Evolutionary conservation across 2,797 vertebrate species (phyloP).

Genomic region (Hozukius guyotensis): DNA sequence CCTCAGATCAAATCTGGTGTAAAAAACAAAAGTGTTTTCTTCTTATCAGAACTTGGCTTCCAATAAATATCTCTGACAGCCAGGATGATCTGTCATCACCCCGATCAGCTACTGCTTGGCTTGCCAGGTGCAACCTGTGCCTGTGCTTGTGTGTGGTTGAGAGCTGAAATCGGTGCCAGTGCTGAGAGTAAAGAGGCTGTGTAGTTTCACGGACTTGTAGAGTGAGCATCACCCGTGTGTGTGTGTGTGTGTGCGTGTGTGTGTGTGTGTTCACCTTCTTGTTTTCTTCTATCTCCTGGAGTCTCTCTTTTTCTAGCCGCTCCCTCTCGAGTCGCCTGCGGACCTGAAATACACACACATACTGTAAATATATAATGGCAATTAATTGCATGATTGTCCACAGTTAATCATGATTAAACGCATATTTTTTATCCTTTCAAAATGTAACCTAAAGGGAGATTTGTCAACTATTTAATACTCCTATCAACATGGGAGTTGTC

Average conservation of each 20-base stretch:
- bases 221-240: not conserved
- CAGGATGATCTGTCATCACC: not conserved
- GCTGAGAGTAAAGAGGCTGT: not conserved
- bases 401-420: too few relatives aligned
- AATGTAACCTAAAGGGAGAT: too few relatives aligned
- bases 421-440: too few relatives aligned
- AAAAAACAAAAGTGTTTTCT: not conserved
- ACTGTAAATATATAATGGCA: too few relatives aligned
- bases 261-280: slow-evolving; percentile 67
- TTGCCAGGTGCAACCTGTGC: not conserved
- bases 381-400: too few relatives aligned
- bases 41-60: not conserved
- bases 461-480: too few relatives aligned
- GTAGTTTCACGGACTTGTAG: slow-evolving; percentile 12
- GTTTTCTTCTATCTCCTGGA: slow-evolving; percentile 68
- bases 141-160: not conserved
- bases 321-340: slow-evolving; percentile 61
- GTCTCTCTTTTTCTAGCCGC: slow-evolving; percentile 67
- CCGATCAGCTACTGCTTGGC: not conserved
- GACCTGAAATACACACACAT: slow-evolving; percentile 50
- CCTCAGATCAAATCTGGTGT: not conserved
- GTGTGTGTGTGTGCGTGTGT: slow-evolving; percentile 16
- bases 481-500: too few relatives aligned
- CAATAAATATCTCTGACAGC: not conserved
- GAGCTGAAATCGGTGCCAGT: not conserved